Evolutionary conservation across 2,113 vertebrate species (phyloP).

Genomic region (Onychostruthus taczanowskii): DNA sequence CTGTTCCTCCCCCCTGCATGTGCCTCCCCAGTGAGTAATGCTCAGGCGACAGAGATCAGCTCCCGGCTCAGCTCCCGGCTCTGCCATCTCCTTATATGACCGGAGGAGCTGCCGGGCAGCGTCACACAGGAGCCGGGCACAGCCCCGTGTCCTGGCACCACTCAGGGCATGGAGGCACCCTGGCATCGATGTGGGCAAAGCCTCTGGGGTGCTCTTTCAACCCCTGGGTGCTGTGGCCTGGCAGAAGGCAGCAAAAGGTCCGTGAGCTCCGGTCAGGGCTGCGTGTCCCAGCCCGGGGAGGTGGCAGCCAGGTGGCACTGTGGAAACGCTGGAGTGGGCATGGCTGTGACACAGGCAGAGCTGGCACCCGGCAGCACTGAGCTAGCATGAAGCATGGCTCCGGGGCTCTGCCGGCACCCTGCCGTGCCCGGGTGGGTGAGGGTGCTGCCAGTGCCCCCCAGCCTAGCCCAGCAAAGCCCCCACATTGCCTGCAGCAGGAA

Average conservation of each 20-base stretch:
- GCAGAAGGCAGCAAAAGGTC: accelerated
- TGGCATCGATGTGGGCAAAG: accelerated
- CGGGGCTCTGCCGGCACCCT: not conserved
- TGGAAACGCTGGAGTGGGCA: conserved; percentile 6
- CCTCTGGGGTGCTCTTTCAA: accelerated
- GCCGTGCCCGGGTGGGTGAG: accelerated
- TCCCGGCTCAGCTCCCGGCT: not conserved
- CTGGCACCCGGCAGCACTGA: not conserved
- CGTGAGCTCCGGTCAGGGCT: accelerated
- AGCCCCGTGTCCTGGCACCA: accelerated
- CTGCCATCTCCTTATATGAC: conserved; percentile 64
- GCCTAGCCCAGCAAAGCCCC: not conserved
- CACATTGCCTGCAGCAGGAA: accelerated
- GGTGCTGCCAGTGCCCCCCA: not conserved
- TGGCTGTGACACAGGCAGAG: not conserved
- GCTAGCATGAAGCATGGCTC: not conserved
- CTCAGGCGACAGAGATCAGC: not conserved
- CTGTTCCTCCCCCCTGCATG: not conserved
- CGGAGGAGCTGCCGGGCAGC: not conserved
- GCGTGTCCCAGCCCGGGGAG: not conserved
- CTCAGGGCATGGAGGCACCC: accelerated
- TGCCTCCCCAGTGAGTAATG: conserved; percentile 59
- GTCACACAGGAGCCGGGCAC: not conserved
- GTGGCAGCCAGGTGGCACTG: conserved; percentile 68
- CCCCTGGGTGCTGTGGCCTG: accelerated